Evolutionary conservation across 2,113 vertebrate species (phyloP).

Genomic region (Mirza zaza): DNA sequence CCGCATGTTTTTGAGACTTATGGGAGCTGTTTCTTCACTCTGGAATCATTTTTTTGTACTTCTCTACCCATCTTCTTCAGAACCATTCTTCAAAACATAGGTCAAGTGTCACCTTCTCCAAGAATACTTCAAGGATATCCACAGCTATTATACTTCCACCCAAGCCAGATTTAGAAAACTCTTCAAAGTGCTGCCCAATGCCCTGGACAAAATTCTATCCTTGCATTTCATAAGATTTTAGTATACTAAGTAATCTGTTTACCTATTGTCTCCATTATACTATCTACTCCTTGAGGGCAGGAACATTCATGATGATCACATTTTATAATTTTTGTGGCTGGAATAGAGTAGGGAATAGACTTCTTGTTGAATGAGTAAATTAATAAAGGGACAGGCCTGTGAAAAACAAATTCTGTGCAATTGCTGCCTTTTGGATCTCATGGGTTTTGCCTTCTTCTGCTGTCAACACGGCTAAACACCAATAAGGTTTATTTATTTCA

Average conservation of each 20-base stretch:
- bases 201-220: not conserved
- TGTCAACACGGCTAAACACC: not conserved
- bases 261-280: not conserved
- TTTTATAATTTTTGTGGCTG: not conserved
- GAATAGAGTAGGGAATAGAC: not conserved
- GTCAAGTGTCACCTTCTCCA: not conserved
- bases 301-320: not conserved
- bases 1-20: not conserved
- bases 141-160: not conserved
- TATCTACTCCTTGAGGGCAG: not conserved
- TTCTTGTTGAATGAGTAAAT: not conserved
- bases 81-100: not conserved
- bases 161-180: not conserved
- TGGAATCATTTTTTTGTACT: not conserved
- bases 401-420: not conserved
- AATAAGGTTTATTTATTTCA: not conserved
- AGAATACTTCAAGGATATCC: not conserved
- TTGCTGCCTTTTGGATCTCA: not conserved
- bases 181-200: not conserved
- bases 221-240: not conserved
- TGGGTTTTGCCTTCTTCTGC: not conserved
- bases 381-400: not conserved
- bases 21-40: not conserved
- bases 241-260: not conserved
- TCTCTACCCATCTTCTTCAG: not conserved